A percentile compares a stretch with the other conserved stretches of the same genome.
These are phyloP conservation scores for Lepidocyrtoides sp. DNA, from an alignment of 2,888 invertebrate species.

Conservation along the genomic window DNA sequence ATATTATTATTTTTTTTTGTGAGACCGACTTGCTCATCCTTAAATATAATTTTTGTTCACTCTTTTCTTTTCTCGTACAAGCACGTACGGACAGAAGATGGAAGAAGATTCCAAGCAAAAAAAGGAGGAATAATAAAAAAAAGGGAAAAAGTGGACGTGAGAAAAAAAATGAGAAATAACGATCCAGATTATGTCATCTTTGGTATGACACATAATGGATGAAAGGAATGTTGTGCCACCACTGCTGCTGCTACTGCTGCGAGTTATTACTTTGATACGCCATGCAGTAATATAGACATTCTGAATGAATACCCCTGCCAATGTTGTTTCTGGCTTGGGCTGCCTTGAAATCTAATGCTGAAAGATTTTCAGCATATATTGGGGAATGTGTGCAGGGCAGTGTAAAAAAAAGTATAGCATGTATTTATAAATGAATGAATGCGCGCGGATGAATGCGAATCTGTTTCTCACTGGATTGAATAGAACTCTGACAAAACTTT, in stretches of 20 bases:
- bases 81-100: not conserved
- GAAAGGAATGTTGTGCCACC: conserved; percentile 34
- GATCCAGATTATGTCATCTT: conserved; percentile 68
- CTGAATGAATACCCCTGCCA: not conserved
- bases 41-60: too few species aligned
- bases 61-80: not conserved
- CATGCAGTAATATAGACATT: not conserved
- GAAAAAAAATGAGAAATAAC: conserved; percentile 45
- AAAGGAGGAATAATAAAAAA: not conserved
- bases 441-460: not conserved
- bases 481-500: conserved; percentile 15
- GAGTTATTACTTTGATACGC: not conserved
- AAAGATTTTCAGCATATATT: too few species aligned
- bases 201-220: conserved; percentile 52
- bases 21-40: not conserved
- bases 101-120: not conserved
- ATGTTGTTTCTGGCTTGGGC: too few species aligned
- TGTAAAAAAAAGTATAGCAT: too few species aligned
- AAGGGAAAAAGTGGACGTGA: not conserved
- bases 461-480: not conserved
- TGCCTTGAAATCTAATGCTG: too few species aligned
- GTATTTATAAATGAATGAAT: conserved; percentile 12
- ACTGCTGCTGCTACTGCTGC: not conserved
- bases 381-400: too few species aligned
- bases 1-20: not conserved